Percentiles rank a stretch among this genome's conserved stretches.
These are phyloP conservation scores for Parnassius orleans DNA, from an alignment of 2,888 invertebrate genomes.

Conservation along the genomic window DNA sequence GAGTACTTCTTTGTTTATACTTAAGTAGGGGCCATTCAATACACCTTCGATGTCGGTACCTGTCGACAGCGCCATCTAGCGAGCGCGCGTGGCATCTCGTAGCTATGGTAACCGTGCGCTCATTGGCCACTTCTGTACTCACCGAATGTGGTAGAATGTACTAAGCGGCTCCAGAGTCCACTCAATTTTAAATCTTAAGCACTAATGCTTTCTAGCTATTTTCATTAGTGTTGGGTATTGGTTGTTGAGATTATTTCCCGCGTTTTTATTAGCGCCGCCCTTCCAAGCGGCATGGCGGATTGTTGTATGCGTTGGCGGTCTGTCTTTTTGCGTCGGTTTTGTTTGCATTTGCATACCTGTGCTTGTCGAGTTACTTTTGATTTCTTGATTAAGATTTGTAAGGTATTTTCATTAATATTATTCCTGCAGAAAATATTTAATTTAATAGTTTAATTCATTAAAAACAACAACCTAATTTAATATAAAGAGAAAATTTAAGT, in stretches of 20 bases:
- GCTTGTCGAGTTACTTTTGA: conserved; percentile 19
- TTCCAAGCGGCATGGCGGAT: conserved; percentile 71
- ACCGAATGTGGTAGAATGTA: conserved; percentile 41
- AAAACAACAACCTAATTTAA: too few species aligned
- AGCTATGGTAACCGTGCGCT: conserved; percentile 69
- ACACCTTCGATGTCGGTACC: conserved; percentile 7
- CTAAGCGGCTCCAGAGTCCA: conserved; percentile 44
- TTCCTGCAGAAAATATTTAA: too few species aligned
- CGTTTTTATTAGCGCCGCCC: conserved; percentile 72
- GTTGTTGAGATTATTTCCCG: conserved; percentile 38
- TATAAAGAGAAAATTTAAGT: too few species aligned
- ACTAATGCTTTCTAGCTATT: conserved; percentile 43
- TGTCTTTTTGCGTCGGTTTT: conserved; percentile 63
- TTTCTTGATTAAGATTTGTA: background rate
- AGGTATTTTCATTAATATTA: too few species aligned
- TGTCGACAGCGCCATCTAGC: conserved; percentile 62
- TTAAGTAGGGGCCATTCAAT: conserved; percentile 13
- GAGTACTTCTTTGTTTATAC: conserved; percentile 11
- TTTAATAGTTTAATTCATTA: too few species aligned
- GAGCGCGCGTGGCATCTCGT: conserved; percentile 47
- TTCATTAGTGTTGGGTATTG: conserved; percentile 35
- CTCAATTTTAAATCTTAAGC: conserved; percentile 53
- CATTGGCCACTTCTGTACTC: conserved; percentile 68
- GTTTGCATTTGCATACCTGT: conserved; percentile 18
- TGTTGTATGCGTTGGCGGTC: conserved; percentile 48